Evolutionary conservation across 2,888 invertebrate species (phyloP), one percentile per base, ranked within the genome.

Genomic region (Allygus modestus): DNA sequence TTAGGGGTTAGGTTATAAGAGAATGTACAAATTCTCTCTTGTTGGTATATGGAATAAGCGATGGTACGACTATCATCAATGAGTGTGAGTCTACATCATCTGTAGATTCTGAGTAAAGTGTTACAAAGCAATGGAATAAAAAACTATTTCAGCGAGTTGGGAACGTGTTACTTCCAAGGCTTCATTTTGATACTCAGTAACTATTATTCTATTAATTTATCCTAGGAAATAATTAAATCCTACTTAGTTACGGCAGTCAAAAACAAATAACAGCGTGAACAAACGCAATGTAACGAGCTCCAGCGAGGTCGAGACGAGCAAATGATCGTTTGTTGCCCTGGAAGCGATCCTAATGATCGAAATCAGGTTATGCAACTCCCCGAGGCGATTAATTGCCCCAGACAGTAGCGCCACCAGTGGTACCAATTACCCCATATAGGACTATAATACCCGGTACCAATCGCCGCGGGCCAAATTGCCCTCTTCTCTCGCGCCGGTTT

Each of bases 311-410:
- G 20, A 54, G 5, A 23, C 20, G 11, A 23, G 20, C 9, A 54
- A 23, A 23, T 20, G 54, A 20, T 23, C 54, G 54, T 54, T 17
- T 46, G 23, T 54, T 11, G 17, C 65, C 65, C 65, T 65, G 65
- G 28, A 65, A 65, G 65, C 65, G 1, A 12, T 23, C 58, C 17
- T 54, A 54, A 54, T 54, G 54, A 54, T 23, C 54, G 54, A 54
- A 54, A 54, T 54, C 54, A 23, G 65, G 65, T 65, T 65, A 31
- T 31, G 65, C 28, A 65, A 65, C 15, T 65, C 23, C n/a, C 58
- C 23, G 11, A 15, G 65, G 31, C 28, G 15, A 65, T 65, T 65
- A 65, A 65, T 65, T 15, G 12, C 65, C 28, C 65, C n/a, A 23
- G 1, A 58, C 58, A 65, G 31, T 65, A 65, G 65, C 17, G 23